phyloP scores from a whole-genome alignment of 2,113 vertebrate genomes.

The Camelus bactrianus region DNA sequence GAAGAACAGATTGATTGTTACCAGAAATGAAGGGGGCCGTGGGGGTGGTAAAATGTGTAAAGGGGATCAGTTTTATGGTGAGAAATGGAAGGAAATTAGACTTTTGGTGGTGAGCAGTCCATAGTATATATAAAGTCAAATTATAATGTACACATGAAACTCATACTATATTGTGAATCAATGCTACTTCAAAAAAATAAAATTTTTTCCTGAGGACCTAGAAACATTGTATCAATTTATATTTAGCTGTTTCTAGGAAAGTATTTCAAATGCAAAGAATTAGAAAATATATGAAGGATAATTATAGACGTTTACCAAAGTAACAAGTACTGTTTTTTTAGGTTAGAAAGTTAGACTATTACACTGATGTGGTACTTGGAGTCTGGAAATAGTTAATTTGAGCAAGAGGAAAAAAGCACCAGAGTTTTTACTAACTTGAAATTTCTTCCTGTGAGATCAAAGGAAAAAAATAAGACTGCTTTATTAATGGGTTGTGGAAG shows the following conservation, averaged over 20 bases:
- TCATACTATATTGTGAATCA: not conserved
- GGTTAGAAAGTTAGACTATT: not conserved
- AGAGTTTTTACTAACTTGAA: not conserved
- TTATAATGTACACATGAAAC: not conserved
- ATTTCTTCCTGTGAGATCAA: not conserved
- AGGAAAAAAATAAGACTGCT: not conserved
- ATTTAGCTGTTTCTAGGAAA: not conserved
- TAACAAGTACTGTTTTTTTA: not conserved
- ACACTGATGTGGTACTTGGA: not conserved
- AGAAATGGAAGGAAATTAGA: not conserved
- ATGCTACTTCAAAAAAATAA: too few relatives aligned
- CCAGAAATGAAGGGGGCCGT: not conserved
- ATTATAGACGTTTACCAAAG: not conserved
- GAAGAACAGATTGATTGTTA: not conserved
- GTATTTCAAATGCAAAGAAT: constrained; percentile 7
- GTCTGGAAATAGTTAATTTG: not conserved
- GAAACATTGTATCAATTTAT: constrained; percentile 33
- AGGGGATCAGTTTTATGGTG: not conserved
- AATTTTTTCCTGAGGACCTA: not conserved
- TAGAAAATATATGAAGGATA: not conserved
- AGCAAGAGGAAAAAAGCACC: not conserved
- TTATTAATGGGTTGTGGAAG: not conserved
- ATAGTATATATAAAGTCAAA: not conserved
- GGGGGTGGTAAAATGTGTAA: not conserved
- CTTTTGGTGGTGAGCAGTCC: not conserved